phyloP scores from a whole-genome alignment of 2,888 invertebrate species.

The Erebia palarica region DNA sequence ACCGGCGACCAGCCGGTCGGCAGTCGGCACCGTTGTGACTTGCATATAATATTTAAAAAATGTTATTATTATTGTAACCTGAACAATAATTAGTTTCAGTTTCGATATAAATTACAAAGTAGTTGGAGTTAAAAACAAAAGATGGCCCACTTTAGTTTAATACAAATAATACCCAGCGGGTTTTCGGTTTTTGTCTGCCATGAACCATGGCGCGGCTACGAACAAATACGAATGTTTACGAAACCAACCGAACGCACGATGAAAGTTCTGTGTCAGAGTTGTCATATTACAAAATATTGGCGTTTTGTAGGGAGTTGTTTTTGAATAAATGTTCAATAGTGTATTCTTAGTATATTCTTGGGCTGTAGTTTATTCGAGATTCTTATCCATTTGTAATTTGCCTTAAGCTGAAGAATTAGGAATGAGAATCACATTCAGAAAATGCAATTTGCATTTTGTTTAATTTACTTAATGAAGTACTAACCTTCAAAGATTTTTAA shows the following conservation, averaged over 20 bases:
- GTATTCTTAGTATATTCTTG: no score
- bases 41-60: no score
- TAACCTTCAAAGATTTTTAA: no score
- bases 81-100: conserved; percentile 2
- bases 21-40: no score
- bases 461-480: no score
- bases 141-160: conserved; percentile 48
- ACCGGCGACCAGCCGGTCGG: no score
- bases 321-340: background rate
- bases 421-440: no score
- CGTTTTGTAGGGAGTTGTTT: conserved; percentile 36
- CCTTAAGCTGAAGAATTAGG: no score
- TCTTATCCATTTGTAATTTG: no score
- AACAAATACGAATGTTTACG: conserved; percentile 42
- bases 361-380: no score
- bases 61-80: background rate
- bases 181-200: conserved; percentile 34
- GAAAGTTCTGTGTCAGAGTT: conserved; percentile 58
- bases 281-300: conserved; percentile 41
- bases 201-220: conserved; percentile 43
- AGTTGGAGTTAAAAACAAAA: conserved; percentile 36
- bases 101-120: conserved; percentile 8
- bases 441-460: no score
- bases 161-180: conserved; percentile 10
- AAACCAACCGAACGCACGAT: conserved; percentile 46